Conservation (phyloP, 1,140 invertebrate species). For the Penaeus vannamei region DNA sequence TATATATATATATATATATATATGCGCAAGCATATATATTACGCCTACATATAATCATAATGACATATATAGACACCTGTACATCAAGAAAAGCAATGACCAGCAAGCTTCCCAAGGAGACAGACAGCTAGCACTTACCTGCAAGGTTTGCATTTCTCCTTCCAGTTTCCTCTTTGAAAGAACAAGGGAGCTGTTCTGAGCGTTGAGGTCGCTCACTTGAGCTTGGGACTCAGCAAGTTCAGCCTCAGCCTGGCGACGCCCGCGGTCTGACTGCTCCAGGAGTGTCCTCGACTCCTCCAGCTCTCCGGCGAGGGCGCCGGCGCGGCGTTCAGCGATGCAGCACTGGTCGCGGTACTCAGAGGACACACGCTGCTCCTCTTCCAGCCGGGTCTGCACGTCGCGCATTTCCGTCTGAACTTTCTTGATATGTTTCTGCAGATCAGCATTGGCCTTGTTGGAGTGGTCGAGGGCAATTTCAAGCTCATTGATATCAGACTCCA, state of each 20-base stretch:
- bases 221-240: conserved; percentile 77
- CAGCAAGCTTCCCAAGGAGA: not conserved
- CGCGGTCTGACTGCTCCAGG: conserved; percentile 71
- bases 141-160: conserved; percentile 50
- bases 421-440: conserved; percentile 71
- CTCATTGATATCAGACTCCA: conserved; percentile 54
- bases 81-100: too few species aligned
- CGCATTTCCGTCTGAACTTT: conserved; percentile 76
- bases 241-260: conserved; percentile 75
- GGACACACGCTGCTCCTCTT: conserved; percentile 75
- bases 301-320: conserved; percentile 74
- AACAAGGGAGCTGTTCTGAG: conserved; percentile 41
- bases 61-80: too few species aligned
- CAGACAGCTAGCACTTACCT: conserved; percentile 20
- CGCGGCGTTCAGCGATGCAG: conserved; percentile 54
- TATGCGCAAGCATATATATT: too few species aligned
- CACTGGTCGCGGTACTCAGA: conserved; percentile 78
- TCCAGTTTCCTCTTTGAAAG: conserved; percentile 52
- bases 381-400: conserved; percentile 73
- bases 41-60: too few species aligned
- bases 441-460: conserved; percentile 49
- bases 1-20: too few species aligned
- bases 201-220: conserved; percentile 70
- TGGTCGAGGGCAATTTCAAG: conserved; percentile 53
- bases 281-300: conserved; percentile 75